These are phyloP conservation scores for Sebastes taczanowskii DNA, from an alignment of 2,797 vertebrate genomes.

Conservation along the genomic window DNA sequence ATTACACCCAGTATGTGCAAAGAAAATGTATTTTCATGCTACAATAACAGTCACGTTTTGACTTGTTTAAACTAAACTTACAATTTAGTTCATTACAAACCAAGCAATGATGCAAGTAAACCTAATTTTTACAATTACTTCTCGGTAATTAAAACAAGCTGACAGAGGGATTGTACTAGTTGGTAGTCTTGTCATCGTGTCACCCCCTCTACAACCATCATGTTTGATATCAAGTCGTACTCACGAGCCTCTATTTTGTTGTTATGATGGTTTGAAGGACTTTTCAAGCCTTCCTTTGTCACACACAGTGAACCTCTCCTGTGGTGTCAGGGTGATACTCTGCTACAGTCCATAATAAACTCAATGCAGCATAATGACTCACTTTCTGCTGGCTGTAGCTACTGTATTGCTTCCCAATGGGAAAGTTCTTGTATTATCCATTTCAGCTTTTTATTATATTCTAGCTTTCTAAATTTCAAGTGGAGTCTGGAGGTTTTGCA, in stretches of 20 bases:
- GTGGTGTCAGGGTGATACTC: neutral
- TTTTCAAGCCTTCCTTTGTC: neutral
- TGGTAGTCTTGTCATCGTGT: neutral
- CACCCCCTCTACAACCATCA: neutral
- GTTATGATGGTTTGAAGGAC: neutral
- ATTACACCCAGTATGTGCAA: neutral
- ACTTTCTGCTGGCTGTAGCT: conserved; percentile 23
- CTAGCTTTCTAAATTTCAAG: conserved; percentile 15
- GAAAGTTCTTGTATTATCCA: conserved; percentile 6
- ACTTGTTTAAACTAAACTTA: neutral
- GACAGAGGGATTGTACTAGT: neutral
- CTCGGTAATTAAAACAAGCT: neutral
- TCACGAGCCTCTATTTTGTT: neutral
- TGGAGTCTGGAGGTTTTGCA: neutral
- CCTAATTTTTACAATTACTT: neutral
- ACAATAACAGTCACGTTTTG: neutral
- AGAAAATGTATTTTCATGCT: neutral
- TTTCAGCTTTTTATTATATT: conserved; percentile 6
- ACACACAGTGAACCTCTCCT: neutral
- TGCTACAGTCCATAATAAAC: conserved; percentile 7
- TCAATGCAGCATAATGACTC: conserved; percentile 11
- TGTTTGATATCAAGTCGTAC: neutral
- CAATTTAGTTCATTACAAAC: neutral
- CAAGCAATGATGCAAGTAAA: neutral
- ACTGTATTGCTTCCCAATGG: neutral